Evolutionary conservation across 2,888 invertebrate species (phyloP), one percentile per base, ranked within the genome.

Genomic region (Folsomia manolachei): DNA sequence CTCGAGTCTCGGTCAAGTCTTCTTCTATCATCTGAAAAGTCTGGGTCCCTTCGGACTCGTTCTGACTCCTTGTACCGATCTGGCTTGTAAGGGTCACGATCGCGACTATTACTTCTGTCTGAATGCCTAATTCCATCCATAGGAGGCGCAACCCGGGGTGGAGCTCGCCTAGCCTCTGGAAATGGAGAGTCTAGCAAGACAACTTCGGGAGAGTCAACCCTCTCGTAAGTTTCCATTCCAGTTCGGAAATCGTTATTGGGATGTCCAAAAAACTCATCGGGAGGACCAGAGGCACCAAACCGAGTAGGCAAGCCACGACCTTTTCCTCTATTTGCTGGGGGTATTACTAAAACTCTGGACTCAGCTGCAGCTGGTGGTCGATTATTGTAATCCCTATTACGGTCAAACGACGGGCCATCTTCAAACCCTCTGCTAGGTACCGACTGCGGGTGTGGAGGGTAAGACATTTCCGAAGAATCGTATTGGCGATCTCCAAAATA

Each of bases 181-280:
- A 14, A 14, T 9, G 39, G 14, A 39, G 39, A 39, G 14, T 39
- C 39, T 14, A 39, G 61, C 11, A 25, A 75, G 77, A 69, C 74
- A 74, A 53, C 73, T 83, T 73, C 78, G 82, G 70, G 81, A 73
- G 71, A 73, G 69, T 67, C 72, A 73, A 64, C 71, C 83, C 21
- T 68, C 23, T 26, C 26, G 39, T 39, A 39, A 39, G 7, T 39
- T 39, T 39, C 14, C 39, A 9, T 4, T n/a, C n/a, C n/a, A n/a
- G n/a, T n/a, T 39, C 39, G 39, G 39, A 39, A 39, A 39, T 39
- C 7, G 39, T 14, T 39, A 39, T 39, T 39, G 14, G 39, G 39
- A 39, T 14, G 39, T 9, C 39, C 39, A 39, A 39, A 9, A 39
- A 39, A 39, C 39, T 4, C 14, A 4, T 39, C 39, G 39, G 39